Evolutionary conservation across 2,888 invertebrate species (phyloP).

Genomic region (Pammene fasciana): DNA sequence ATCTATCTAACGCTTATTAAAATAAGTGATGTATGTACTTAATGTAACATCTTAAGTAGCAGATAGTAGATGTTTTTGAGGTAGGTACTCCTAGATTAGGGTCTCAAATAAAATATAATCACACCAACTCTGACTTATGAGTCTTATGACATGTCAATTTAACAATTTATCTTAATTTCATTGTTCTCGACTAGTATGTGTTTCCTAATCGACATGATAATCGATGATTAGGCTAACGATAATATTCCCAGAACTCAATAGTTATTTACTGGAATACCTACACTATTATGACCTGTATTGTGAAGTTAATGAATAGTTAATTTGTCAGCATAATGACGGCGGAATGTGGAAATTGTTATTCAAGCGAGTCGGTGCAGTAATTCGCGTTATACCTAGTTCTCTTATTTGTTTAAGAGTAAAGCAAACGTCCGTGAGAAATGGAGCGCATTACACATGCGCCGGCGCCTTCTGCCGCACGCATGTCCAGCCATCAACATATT

Average conservation of each 20-base stretch:
- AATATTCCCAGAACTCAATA: conserved; percentile 22
- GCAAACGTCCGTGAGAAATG: conserved; percentile 34
- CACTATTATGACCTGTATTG: conserved; percentile 13
- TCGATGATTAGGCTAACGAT: conserved; percentile 23
- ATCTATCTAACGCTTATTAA: too few relatives aligned
- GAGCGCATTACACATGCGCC: conserved; percentile 30
- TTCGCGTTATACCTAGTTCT: conserved; percentile 21
- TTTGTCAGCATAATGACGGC: not conserved
- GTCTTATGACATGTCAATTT: conserved; percentile 1
- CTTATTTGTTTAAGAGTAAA: conserved; percentile 27
- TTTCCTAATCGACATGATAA: conserved; percentile 15
- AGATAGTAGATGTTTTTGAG: too few relatives aligned
- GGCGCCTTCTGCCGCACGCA: conserved; percentile 14
- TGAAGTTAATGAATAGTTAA: conserved; percentile 6
- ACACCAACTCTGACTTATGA: not conserved
- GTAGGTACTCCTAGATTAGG: too few relatives aligned
- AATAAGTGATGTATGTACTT: too few relatives aligned
- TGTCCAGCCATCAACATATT: not conserved
- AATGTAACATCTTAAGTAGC: too few relatives aligned
- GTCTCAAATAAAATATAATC: not conserved
- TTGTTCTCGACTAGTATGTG: not conserved
- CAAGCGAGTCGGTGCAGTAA: conserved; percentile 16
- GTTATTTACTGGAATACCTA: conserved; percentile 26
- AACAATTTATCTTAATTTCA: conserved; percentile 3
- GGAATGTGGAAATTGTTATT: conserved; percentile 31